A percentile compares a stretch with the other conserved stretches of the same genome.
These are phyloP conservation scores for Larimichthys crocea DNA, from an alignment of 2,113 vertebrate genomes.

Conservation along the genomic window DNA sequence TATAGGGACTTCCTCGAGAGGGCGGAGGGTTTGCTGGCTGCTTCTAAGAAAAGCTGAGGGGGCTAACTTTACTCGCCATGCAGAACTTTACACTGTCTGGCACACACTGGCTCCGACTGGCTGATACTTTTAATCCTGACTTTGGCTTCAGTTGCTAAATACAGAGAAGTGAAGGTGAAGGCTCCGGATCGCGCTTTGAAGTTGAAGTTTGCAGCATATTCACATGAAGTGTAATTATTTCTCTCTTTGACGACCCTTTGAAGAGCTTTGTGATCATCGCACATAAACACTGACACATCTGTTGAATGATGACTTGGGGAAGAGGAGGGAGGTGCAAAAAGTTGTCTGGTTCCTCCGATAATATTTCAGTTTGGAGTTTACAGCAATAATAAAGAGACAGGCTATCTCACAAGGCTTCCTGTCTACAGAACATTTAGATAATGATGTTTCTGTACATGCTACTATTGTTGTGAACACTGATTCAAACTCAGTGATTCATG, in stretches of 20 bases:
- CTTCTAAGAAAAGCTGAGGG: conserved; percentile 54
- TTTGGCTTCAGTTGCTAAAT: not conserved
- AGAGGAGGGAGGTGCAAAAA: conserved; percentile 1
- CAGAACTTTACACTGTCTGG: conserved; percentile 35
- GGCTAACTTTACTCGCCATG: conserved; percentile 21
- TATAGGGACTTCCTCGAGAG: conserved; percentile 40
- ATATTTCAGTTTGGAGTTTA: not conserved
- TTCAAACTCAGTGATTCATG: not conserved
- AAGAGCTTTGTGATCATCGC: conserved; percentile 18
- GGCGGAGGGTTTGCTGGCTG: conserved; percentile 40
- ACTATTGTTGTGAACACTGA: not conserved
- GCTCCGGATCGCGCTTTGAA: not conserved
- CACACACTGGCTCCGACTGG: conserved; percentile 20
- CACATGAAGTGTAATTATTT: conserved; percentile 10
- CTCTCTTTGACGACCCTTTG: conserved; percentile 7
- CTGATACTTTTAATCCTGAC: conserved; percentile 4
- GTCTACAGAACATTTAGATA: too few species aligned
- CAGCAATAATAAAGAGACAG: not conserved
- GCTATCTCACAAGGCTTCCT: not conserved
- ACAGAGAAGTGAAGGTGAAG: not conserved
- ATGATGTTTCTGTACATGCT: not conserved
- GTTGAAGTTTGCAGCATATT: not conserved
- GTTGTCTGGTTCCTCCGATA: not conserved
- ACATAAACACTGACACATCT: not conserved
- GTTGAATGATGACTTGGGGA: not conserved